These are phyloP conservation scores for Carpatolechia fugitivella DNA, from an alignment of 2,888 invertebrate species.

Conservation along the genomic window DNA sequence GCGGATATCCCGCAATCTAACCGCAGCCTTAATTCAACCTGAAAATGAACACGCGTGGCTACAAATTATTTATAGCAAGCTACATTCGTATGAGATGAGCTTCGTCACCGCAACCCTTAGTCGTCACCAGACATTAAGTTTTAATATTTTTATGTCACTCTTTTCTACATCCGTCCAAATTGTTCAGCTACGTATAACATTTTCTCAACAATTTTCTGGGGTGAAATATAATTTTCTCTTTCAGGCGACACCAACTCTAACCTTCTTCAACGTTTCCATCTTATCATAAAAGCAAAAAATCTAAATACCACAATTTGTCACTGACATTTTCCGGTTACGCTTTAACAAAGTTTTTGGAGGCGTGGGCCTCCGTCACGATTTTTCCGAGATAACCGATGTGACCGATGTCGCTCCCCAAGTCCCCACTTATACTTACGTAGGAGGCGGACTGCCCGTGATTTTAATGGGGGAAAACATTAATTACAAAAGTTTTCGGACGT, in stretches of 20 bases:
- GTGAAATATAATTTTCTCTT: too few relatives aligned
- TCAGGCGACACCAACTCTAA: not conserved
- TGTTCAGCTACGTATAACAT: too few relatives aligned
- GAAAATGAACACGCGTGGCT: constrained; percentile 11
- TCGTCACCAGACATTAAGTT: too few relatives aligned
- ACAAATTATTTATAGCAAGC: constrained; percentile 15
- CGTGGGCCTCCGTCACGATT: constrained; percentile 26
- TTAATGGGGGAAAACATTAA: constrained; percentile 47
- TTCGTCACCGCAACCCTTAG: not conserved
- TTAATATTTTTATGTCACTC: not conserved
- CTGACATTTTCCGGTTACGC: constrained; percentile 33
- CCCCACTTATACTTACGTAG: constrained; percentile 33
- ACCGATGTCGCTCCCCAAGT: constrained; percentile 35
- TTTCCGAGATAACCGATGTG: constrained; percentile 33
- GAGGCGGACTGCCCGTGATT: constrained; percentile 37
- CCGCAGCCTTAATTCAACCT: constrained; percentile 21
- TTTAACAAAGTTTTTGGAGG: constrained; percentile 34
- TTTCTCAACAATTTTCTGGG: too few relatives aligned
- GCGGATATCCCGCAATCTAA: constrained; percentile 13
- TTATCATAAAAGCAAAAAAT: constrained; percentile 7
- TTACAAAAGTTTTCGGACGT: constrained; percentile 38
- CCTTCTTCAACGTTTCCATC: not conserved
- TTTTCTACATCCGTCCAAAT: too few relatives aligned
- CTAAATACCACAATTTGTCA: constrained; percentile 34
- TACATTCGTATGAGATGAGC: not conserved